Evolutionary conservation across 2,888 invertebrate species (phyloP).

Genomic region (Cephus nigrinus): DNA sequence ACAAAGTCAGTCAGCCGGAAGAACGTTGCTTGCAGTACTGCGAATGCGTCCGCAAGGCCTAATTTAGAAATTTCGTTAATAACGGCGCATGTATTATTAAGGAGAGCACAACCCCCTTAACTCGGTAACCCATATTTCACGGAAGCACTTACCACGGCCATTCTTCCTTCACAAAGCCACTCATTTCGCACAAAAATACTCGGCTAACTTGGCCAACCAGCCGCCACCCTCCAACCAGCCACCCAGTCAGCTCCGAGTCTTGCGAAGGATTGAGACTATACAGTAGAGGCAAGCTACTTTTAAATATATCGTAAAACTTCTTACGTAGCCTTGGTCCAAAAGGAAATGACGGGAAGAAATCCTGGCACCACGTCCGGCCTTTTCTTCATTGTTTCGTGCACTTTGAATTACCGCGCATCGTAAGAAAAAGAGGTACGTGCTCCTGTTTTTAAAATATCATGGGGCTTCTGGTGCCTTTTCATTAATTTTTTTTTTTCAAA

Average conservation of each 20-base stretch:
- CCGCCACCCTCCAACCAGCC: not conserved
- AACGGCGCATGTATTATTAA: slow-evolving; percentile 55
- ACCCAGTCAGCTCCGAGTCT: not conserved
- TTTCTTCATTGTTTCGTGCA: slow-evolving; percentile 29
- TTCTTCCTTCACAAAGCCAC: slow-evolving; percentile 62
- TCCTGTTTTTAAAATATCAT: not conserved
- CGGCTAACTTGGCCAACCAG: slow-evolving; percentile 16
- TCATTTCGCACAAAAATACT: slow-evolving; percentile 55
- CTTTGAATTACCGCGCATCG: not conserved
- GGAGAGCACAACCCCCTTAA: slow-evolving; percentile 52
- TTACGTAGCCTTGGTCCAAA: slow-evolving; percentile 18
- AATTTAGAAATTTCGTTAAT: slow-evolving; percentile 16
- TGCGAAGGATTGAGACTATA: slow-evolving; percentile 7
- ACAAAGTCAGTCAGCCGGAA: not conserved
- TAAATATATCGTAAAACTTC: slow-evolving; percentile 43
- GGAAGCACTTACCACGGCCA: slow-evolving; percentile 56
- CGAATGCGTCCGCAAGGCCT: not conserved
- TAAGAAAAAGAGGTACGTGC: not conserved
- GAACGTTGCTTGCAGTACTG: not conserved
- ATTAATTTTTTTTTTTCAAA: not conserved
- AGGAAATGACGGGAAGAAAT: slow-evolving; percentile 25
- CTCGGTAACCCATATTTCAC: slow-evolving; percentile 64
- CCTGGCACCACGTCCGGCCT: slow-evolving; percentile 31
- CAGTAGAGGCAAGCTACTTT: slow-evolving; percentile 27
- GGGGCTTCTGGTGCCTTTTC: not conserved